Percentiles rank a stretch among this genome's conserved stretches.
Conservation (phyloP, 2,888 invertebrate species). For the Polymixis lichenea region DNA sequence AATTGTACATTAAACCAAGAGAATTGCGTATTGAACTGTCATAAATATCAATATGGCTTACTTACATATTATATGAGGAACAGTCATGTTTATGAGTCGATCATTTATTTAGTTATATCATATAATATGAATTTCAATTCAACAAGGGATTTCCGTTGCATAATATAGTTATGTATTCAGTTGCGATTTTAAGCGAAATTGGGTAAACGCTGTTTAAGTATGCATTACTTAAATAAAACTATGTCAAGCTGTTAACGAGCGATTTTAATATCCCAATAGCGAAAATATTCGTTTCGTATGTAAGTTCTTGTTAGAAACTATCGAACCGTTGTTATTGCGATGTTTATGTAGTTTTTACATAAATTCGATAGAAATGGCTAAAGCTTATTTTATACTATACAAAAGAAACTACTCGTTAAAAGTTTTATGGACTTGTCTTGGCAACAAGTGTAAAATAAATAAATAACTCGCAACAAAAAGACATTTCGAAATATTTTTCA, state of each 20-base stretch:
- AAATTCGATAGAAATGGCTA: not conserved
- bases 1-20: conserved; percentile 30
- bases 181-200: conserved; percentile 28
- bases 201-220: conserved; percentile 21
- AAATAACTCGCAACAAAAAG: not conserved
- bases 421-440: not conserved
- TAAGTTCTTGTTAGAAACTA: not conserved
- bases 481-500: not conserved
- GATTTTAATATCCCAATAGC: not conserved
- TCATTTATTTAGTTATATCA: conserved; percentile 44
- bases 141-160: conserved; percentile 33
- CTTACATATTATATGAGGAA: conserved; percentile 55
- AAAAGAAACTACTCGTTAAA: not conserved
- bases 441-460: not conserved
- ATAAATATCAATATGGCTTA: conserved; percentile 28
- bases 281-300: not conserved
- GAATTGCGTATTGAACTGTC: conserved; percentile 38
- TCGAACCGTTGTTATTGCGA: not conserved
- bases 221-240: conserved; percentile 15
- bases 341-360: not conserved
- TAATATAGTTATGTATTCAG: conserved; percentile 36
- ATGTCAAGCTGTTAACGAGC: conserved; percentile 8
- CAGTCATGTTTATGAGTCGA: conserved; percentile 26
- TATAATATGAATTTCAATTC: conserved; percentile 32
- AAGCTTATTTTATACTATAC: not conserved